phyloP scores from a whole-genome alignment of 1,140 invertebrate genomes.

The Drosophila kikkawai region DNA sequence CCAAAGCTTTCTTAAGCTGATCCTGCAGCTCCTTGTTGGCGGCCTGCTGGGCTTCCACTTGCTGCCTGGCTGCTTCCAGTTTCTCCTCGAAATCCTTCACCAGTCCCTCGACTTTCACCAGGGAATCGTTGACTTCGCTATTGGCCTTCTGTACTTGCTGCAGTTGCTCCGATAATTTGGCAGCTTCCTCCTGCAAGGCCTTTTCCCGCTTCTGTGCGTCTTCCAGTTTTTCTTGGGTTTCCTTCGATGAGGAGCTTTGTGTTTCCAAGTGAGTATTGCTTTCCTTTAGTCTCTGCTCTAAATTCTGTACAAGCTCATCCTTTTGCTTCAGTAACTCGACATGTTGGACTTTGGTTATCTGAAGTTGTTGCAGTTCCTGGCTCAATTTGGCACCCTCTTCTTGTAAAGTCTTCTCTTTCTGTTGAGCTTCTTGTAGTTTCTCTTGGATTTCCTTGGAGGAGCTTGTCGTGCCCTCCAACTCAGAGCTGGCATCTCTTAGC shows the following conservation, averaged over 20 bases:
- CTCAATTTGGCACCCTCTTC: slow-evolving; percentile 16
- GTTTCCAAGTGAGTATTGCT: slow-evolving; percentile 21
- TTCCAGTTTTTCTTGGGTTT: slow-evolving; percentile 4
- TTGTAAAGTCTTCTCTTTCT: not conserved
- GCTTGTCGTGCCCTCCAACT: not conserved
- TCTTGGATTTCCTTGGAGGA: slow-evolving; percentile 13
- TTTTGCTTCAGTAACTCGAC: slow-evolving; percentile 9
- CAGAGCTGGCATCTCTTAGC: not conserved
- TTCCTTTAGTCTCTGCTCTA: slow-evolving; percentile 15
- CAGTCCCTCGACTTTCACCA: slow-evolving; percentile 10
- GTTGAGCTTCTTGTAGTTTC: slow-evolving; percentile 2
- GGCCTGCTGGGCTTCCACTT: slow-evolving; percentile 10
- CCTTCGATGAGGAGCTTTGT: slow-evolving; percentile 4
- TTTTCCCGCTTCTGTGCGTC: slow-evolving; percentile 11
- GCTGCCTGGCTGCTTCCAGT: slow-evolving; percentile 12
- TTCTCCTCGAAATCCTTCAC: slow-evolving; percentile 16
- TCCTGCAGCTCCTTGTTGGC: slow-evolving; percentile 9
- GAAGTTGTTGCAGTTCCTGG: slow-evolving; percentile 2
- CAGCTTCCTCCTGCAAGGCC: slow-evolving; percentile 9
- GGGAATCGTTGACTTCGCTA: slow-evolving; percentile 3
- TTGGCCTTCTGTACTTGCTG: slow-evolving; percentile 28
- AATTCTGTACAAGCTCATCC: slow-evolving; percentile 17
- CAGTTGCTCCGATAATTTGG: slow-evolving; percentile 18
- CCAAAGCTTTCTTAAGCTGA: not conserved
- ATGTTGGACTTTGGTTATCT: not conserved